A percentile compares a stretch with the other conserved stretches of the same genome.
These are phyloP conservation scores for Crotophaga sulcirostris DNA, from an alignment of 2,113 vertebrate species.

Conservation along the genomic window DNA sequence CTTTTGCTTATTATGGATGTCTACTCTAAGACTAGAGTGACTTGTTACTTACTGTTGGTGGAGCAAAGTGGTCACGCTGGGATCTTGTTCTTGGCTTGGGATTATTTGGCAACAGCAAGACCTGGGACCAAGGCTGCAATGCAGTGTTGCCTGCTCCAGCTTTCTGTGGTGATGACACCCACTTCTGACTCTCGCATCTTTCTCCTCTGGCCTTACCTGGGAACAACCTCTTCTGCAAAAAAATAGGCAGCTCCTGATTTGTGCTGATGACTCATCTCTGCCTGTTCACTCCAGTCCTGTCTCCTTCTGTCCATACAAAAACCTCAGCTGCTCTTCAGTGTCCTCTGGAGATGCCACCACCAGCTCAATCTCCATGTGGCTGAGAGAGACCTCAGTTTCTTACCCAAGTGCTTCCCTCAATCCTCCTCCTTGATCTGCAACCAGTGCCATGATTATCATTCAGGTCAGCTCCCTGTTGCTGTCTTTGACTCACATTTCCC, in stretches of 20 bases:
- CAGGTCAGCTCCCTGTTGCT: not conserved
- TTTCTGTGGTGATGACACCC: not conserved
- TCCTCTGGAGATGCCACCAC: not conserved
- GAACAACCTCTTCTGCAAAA: not conserved
- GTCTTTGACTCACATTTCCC: not conserved
- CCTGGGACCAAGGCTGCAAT: no score
- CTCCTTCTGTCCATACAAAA: not conserved
- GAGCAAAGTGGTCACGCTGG: fast-evolving
- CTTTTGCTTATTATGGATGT: not conserved
- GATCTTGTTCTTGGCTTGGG: not conserved
- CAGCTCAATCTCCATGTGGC: fast-evolving
- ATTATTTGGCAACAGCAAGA: not conserved
- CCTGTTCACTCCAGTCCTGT: not conserved
- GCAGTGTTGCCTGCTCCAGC: fast-evolving
- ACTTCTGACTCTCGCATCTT: not conserved
- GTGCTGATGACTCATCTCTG: not conserved
- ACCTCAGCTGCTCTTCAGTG: not conserved
- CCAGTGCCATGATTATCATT: not conserved
- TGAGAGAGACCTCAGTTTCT: not conserved
- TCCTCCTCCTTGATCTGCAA: not conserved
- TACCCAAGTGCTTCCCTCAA: not conserved
- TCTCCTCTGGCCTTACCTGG: not conserved
- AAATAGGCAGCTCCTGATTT: not conserved
- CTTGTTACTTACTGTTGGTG: not conserved
- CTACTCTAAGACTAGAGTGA: not conserved